These are phyloP conservation scores for Embidobia sp. DNA, from an alignment of 2,888 invertebrate species.

Conservation along the genomic window DNA sequence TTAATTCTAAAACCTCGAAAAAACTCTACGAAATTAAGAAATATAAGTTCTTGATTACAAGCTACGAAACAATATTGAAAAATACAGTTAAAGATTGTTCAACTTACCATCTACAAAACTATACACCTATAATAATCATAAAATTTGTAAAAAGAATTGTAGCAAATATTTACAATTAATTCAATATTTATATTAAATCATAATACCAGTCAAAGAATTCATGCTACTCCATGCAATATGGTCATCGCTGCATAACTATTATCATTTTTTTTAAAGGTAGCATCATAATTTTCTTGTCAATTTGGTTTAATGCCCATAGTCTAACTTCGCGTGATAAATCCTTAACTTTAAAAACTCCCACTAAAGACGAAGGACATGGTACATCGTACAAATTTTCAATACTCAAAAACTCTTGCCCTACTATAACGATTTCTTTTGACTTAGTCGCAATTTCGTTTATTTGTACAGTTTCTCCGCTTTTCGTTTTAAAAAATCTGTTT, in stretches of 20 bases:
- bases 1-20: too few species aligned
- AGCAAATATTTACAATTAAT: too few species aligned
- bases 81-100: too few species aligned
- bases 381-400: neutral
- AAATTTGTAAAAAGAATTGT: too few species aligned
- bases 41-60: too few species aligned
- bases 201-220: too few species aligned
- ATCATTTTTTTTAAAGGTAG: neutral
- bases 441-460: neutral
- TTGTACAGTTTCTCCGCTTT: neutral
- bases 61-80: too few species aligned
- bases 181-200: too few species aligned
- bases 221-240: neutral
- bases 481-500: neutral
- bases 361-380: constrained; percentile 6
- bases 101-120: too few species aligned
- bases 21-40: too few species aligned
- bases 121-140: too few species aligned
- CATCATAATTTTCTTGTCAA: neutral
- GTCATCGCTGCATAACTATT: neutral
- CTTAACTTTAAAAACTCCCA: constrained; percentile 1
- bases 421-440: neutral
- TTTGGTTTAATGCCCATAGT: neutral
- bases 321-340: neutral
- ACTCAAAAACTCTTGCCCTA: neutral